Base-by-base conservation (phyloP, 92 coral and sea anemone genomes). In the Desmophyllum pertusum region DNA sequence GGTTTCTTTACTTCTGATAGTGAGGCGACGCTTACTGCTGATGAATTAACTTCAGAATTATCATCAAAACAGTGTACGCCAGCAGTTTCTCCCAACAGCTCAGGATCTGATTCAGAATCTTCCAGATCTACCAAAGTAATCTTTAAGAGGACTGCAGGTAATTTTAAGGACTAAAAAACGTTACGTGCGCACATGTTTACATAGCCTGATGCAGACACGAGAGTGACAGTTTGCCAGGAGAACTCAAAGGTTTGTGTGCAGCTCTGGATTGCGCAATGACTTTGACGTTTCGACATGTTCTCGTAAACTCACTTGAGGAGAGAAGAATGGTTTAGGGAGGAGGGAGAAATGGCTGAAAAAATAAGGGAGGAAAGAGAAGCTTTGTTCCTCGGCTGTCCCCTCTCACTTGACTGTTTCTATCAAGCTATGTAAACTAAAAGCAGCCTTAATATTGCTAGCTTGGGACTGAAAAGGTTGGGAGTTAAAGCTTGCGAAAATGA, bases 71-170 rank as follows among this genome's bases (percentile, higher is more conserved):
- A 57, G 52, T 18, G 59, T 13, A 41, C 55, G 23, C 53, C 78
- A 29, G 73, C 40, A 55, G 70, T 43, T 36, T 77, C 51, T 61
- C 57, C 77, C 40, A 25, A 30, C 0, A 61, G 70, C 81, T 1
- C 70, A n/a, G 31, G 39, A 30, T 37, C 76, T 35, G 66, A 50
- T 67, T 35, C 30, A 48, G 75, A 36, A 31, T 50, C 76, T 36
- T 48, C 50, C 33, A 19, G 23, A 14, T 52, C 53, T 13, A 67
- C 84, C 46, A 80, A 67, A 50, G 76, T 80, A 15, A 36, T 68
- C 36, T 80, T 80, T 15, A 68, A 15, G 66, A 80, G 76, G 66
- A 68, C 76, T 23, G 84, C 50, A 69, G 84, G 84, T 80, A 68
- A 69, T 9, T 7, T 35, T 33, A 67, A 35, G 27, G 15, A 38